Conservation (phyloP, 2,888 invertebrate genomes). For the Gastracanthus pulcherrimus region DNA sequence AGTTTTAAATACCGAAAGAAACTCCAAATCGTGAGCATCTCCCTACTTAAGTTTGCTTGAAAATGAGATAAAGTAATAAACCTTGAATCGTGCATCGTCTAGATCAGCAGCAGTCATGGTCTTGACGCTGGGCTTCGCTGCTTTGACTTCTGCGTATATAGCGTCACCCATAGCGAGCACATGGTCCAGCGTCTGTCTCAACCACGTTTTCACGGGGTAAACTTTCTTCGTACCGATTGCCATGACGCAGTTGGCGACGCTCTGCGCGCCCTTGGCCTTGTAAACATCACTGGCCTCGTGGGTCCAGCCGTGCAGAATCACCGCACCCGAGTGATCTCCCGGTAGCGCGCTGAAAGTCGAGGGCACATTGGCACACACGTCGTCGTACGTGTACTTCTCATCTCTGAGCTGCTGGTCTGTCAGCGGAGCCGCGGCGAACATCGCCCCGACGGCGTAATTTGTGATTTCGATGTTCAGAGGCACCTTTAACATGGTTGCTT, state of each 20-base stretch:
- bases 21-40: no score
- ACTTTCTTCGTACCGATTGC: constrained; percentile 68
- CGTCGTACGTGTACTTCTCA: constrained; percentile 65
- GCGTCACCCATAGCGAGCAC: constrained; percentile 68
- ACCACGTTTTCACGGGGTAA: constrained; percentile 70
- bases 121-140: constrained; percentile 65
- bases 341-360: constrained; percentile 63
- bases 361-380: constrained; percentile 70
- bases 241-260: constrained; percentile 68
- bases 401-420: constrained; percentile 52
- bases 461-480: constrained; percentile 64
- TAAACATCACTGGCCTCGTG: constrained; percentile 69
- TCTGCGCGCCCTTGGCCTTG: constrained; percentile 70
- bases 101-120: constrained; percentile 68
- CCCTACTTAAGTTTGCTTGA: no score
- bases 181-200: constrained; percentile 68
- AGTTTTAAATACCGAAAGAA: no score
- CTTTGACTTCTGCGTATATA: constrained; percentile 62
- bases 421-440: constrained; percentile 58
- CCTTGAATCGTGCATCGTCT: constrained; percentile 59
- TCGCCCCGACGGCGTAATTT: constrained; percentile 62
- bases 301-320: constrained; percentile 71
- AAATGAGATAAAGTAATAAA: no score
- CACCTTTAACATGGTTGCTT: no score
- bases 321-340: constrained; percentile 48